Conservation (phyloP, 2,888 invertebrate genomes). For the Tyria jacobaeae region DNA sequence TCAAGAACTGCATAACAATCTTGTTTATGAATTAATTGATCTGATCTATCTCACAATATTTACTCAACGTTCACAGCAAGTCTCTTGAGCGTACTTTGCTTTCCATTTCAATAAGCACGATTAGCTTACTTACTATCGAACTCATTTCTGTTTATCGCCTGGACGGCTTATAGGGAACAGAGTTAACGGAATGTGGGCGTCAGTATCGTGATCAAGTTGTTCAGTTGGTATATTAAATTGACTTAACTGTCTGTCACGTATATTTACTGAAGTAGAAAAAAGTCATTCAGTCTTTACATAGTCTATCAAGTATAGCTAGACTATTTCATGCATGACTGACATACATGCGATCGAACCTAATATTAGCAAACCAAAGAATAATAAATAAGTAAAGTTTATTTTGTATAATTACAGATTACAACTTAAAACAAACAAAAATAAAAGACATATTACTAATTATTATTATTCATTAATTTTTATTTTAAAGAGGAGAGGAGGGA, state of each 20-base stretch:
- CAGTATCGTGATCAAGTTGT: neutral
- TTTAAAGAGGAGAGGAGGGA: too few species aligned
- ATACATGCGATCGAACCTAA: too few species aligned
- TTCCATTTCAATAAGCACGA: conserved; percentile 17
- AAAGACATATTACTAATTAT: too few species aligned
- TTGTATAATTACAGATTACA: too few species aligned
- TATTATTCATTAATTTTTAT: too few species aligned
- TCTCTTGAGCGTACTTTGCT: conserved; percentile 12
- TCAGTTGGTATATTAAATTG: neutral
- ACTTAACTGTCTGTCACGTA: neutral
- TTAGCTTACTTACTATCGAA: conserved; percentile 17
- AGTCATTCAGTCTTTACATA: neutral
- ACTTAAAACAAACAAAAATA: too few species aligned
- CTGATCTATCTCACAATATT: conserved; percentile 6
- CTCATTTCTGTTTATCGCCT: conserved; percentile 11
- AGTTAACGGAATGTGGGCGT: neutral
- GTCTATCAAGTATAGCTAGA: too few species aligned
- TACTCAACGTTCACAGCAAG: conserved; percentile 8
- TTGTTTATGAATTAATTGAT: neutral
- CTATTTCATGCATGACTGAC: neutral
- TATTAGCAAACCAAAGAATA: too few species aligned
- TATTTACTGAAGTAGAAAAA: neutral
- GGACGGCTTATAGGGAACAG: conserved; percentile 6
- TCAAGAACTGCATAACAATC: neutral
- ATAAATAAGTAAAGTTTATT: too few species aligned